Base-by-base conservation (phyloP, 2,113 vertebrate species). In the Sardina pilchardus region DNA sequence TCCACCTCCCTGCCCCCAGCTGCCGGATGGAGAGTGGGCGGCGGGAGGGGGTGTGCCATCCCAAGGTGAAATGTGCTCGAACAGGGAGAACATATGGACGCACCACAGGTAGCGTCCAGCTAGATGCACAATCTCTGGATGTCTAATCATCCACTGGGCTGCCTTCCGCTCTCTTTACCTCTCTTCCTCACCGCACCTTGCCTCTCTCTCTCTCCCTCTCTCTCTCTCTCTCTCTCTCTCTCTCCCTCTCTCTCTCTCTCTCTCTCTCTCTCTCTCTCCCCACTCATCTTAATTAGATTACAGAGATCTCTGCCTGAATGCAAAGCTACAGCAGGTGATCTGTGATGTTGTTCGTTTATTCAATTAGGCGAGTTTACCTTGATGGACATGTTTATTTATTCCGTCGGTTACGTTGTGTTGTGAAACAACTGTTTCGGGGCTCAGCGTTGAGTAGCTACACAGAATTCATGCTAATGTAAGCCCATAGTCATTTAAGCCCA, bases 91-190 rank as follows among this genome's bases (percentile, higher is more conserved):
- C 87, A 88, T 88, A 85, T 88, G 90, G 78, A 53, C 16, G 50
- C 85, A 83, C 88, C 59, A 59, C 44, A 81, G 87, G 85, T 84
- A 84, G 71, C 48, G 19, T 36, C 50, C 81, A 86, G 85, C 53
- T 30, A 86, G 67, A 87, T 88, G 83, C 75, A 82, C 80, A 39
- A 75, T 90, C 83, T 39, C 85, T 90, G 85, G 85, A 85, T 82
- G 30, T 85, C 42, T 82, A 85, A 89, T 90, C 84, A 90, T 88
- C 78, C 53, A 24, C 87, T 86, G 82, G 43, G 81, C 84, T 44
- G 75, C 80, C 67, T 75, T 30, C 30, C 67, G 1, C n/a, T 30
- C n/a, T 75, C n/a, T 30, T 30, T 30, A 1, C 2, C 8, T 75
- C 26, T 75, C 50, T 63, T 6, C 21, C 82, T 86, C 26, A 2